Conservation (phyloP, 2,113 vertebrate species). For the Tetraodon nigroviridis region DNA sequence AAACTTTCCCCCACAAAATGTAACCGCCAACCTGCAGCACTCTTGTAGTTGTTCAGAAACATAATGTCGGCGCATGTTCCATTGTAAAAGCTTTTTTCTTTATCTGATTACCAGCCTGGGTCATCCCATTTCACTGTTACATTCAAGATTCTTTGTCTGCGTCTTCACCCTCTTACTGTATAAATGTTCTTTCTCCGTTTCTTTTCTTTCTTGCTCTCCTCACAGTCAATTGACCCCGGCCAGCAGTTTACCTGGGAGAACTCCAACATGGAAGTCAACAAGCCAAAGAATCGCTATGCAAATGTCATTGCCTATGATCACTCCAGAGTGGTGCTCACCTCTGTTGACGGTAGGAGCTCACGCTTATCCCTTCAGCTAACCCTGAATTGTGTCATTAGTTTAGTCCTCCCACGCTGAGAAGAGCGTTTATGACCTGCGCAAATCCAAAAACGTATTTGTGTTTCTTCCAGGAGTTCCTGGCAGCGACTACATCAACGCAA, state of each 20-base stretch:
- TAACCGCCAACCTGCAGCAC: constrained; percentile 8
- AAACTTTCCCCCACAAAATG: constrained; percentile 5
- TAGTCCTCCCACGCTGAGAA: constrained; percentile 3
- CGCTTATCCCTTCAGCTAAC: constrained; percentile 20
- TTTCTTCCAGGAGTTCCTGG: constrained; percentile 82
- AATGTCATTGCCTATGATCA: constrained; percentile 96
- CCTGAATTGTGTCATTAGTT: constrained; percentile 19
- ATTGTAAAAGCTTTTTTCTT: constrained; percentile 14
- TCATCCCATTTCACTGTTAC: constrained; percentile 6
- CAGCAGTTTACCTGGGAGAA: constrained; percentile 99
- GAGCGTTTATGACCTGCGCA: neutral
- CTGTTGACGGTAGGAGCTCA: constrained; percentile 83
- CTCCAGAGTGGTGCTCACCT: constrained; percentile 90
- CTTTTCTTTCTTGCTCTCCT: neutral
- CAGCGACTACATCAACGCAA: constrained; percentile 93
- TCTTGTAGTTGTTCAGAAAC: constrained; percentile 18
- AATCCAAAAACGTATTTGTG: neutral
- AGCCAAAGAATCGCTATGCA: constrained; percentile 96
- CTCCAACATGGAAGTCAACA: constrained; percentile 96
- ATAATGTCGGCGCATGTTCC: constrained; percentile 12
- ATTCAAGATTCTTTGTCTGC: constrained; percentile 19
- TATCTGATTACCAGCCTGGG: neutral
- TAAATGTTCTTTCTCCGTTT: neutral
- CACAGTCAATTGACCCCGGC: constrained; percentile 90
- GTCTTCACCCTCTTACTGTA: constrained; percentile 1